Conservation (phyloP, 2,113 vertebrate genomes). For the Catharus bicknelli region DNA sequence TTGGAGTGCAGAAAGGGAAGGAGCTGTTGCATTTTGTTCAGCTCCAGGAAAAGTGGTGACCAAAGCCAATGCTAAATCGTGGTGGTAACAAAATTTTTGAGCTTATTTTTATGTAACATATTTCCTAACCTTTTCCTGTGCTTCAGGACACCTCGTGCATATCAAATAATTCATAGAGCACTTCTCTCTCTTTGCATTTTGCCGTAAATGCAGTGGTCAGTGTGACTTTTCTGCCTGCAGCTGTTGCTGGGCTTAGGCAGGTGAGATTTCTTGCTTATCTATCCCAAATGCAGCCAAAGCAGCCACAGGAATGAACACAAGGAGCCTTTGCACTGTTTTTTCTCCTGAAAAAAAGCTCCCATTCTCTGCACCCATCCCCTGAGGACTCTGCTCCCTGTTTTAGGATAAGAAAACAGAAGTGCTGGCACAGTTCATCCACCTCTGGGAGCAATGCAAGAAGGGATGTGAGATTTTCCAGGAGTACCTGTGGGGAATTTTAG, state of each 20-base stretch:
- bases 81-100: not conserved
- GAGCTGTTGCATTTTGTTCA: not conserved
- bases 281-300: not conserved
- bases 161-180: not conserved
- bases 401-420: not conserved
- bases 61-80: not conserved
- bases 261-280: not conserved
- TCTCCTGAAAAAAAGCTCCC: fast-evolving
- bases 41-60: not conserved
- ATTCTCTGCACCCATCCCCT: not conserved
- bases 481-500: not conserved
- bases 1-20: not conserved
- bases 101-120: not conserved
- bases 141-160: not conserved
- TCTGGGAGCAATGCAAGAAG: not conserved
- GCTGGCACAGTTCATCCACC: fast-evolving
- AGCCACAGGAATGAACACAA: fast-evolving
- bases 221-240: not conserved
- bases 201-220: not conserved
- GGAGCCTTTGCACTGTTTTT: not conserved
- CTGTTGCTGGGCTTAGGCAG: not conserved
- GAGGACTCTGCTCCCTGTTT: not conserved
- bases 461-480: not conserved
- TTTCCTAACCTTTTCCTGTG: not conserved
- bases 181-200: not conserved